Evolutionary conservation across 2,888 invertebrate species (phyloP), one percentile per base, ranked within the genome.

Genomic region (Hoplodrina blanda): DNA sequence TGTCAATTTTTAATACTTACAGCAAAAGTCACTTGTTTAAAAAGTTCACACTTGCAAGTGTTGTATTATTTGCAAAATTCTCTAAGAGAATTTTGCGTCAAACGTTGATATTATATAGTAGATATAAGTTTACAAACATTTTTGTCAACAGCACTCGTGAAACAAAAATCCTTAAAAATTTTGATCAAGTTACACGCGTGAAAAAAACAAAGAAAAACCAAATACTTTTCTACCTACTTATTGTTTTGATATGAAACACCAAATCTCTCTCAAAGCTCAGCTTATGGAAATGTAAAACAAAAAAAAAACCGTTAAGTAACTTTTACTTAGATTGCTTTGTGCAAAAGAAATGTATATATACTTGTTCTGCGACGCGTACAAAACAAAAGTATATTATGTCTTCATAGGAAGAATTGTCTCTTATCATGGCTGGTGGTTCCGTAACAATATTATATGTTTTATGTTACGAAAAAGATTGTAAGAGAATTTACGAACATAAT

Each of bases 251-350:
- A 74, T 64, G 57, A 53, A 37, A 30, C 69, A 55, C 15, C n/a
- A 56, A 77, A 79, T 69, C 62, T 61, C 64, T 69, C 33, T 59
- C 56, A 61, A 69, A 73, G 78, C 69, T 68, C 33, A 68, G 70
- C 72, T 71, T 79, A 83, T 80, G 80, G 72, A 71, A 80, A 69
- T 70, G 70, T 62, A 41, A 73, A 81, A 76, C 69, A 70, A 74
- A 69, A 60, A 72, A n/a, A 56, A 69, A 62, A 60, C 52, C 60
- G 63, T 50, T 76, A 69, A 73, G 80, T 73, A 37, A 77, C 77
- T 82, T 82, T 62, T 52, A 62, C 67, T 80, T 64, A 64, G 66
- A 76, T 80, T 80, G 65, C 49, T 76, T 65, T 70, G 56, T 50
- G n/a, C 53, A n/a, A 59, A 37, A 50, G 25, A 60, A n/a, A 49